Evolutionary conservation across 2,888 invertebrate genomes (phyloP).

Genomic region (Chymomyza caudatula): DNA sequence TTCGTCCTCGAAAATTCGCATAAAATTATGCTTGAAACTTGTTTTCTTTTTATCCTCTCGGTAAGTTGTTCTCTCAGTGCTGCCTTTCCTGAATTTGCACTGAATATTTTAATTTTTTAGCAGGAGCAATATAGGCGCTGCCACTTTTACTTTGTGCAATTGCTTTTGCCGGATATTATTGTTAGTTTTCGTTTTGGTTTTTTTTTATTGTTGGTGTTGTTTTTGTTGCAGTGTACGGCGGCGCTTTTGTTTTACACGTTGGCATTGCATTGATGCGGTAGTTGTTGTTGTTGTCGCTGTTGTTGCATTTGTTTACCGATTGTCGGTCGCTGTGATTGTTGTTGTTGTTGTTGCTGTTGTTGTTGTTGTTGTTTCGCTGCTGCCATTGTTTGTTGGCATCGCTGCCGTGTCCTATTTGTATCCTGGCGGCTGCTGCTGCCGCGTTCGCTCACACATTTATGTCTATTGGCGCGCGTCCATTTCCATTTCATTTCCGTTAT

Average conservation of each 20-base stretch:
- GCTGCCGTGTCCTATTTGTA: slow-evolving; percentile 64
- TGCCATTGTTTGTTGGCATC: too few species aligned
- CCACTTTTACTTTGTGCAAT: slow-evolving; percentile 62
- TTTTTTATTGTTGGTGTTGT: slow-evolving; percentile 21
- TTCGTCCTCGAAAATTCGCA: too few species aligned
- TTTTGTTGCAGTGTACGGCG: slow-evolving; percentile 37
- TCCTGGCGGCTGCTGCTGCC: slow-evolving; percentile 48
- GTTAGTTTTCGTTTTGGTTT: slow-evolving; percentile 29
- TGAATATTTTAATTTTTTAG: slow-evolving; percentile 49
- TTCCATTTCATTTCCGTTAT: slow-evolving; percentile 72
- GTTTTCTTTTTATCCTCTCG: neutral
- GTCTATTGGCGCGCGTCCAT: slow-evolving; percentile 72
- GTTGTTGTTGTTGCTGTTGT: neutral
- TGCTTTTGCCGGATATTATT: slow-evolving; percentile 63
- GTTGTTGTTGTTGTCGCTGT: slow-evolving; percentile 28
- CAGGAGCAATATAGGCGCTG: slow-evolving; percentile 23
- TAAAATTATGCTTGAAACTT: too few species aligned
- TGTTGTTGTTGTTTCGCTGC: slow-evolving; percentile 11
- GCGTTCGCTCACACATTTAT: slow-evolving; percentile 48
- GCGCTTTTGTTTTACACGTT: slow-evolving; percentile 61
- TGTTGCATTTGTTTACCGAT: slow-evolving; percentile 18
- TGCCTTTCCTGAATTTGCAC: neutral
- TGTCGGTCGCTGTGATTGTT: neutral
- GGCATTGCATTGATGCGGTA: slow-evolving; percentile 53
- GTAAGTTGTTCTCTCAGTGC: too few species aligned